Percentiles rank a stretch among this genome's conserved stretches.
phyloP scores from a whole-genome alignment of 2,888 invertebrate genomes.

The Spisula solida region DNA sequence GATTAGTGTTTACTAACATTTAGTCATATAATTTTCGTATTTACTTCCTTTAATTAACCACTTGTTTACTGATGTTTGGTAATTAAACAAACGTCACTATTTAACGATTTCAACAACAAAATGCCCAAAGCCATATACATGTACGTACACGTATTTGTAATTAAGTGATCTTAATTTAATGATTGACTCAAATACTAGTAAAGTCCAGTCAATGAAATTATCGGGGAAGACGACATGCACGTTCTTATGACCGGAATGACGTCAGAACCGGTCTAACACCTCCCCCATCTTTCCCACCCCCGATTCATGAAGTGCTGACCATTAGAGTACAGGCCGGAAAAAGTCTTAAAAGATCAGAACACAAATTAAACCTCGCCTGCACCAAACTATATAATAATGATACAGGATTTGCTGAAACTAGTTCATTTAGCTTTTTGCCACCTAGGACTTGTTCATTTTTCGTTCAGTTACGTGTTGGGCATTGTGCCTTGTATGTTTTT shows the following conservation, averaged over 20 bases:
- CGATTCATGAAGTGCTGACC: too few relatives aligned
- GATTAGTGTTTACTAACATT: background rate
- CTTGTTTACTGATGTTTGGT: background rate
- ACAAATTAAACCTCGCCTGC: too few relatives aligned
- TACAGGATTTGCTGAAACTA: too few relatives aligned
- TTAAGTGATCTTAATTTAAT: too few relatives aligned
- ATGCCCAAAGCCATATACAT: constrained; percentile 12
- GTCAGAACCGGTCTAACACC: background rate
- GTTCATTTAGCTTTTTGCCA: too few relatives aligned
- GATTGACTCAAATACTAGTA: background rate
- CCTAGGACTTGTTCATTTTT: too few relatives aligned
- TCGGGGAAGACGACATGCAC: background rate
- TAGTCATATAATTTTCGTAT: constrained; percentile 9
- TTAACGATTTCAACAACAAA: background rate
- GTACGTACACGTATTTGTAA: background rate
- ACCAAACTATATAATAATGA: too few relatives aligned
- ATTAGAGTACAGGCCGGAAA: too few relatives aligned
- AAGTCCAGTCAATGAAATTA: background rate
- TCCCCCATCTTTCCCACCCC: too few relatives aligned
- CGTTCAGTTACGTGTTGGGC: too few relatives aligned
- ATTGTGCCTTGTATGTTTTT: too few relatives aligned
- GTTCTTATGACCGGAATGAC: background rate
- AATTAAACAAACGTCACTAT: background rate
- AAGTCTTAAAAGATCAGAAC: too few relatives aligned
- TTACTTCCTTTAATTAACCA: background rate